Evolutionary conservation across 2,888 invertebrate species (phyloP).

Genomic region (Metellina segmentata): DNA sequence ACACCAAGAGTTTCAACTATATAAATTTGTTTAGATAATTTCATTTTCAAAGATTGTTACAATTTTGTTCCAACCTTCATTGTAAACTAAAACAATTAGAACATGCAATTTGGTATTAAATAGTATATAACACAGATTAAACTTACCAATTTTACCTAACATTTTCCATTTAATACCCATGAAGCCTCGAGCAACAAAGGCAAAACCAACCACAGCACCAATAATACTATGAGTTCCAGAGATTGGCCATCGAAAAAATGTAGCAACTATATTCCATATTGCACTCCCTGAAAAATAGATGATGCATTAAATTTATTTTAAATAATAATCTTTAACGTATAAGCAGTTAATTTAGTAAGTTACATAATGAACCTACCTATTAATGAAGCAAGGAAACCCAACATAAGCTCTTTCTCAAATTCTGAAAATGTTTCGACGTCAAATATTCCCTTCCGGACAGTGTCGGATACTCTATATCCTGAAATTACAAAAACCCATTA

Average conservation of each 20-base stretch:
- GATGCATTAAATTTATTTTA: not conserved
- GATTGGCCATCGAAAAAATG: constrained; percentile 96
- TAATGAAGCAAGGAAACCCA: constrained; percentile 94
- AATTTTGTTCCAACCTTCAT: no score
- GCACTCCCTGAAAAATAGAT: constrained; percentile 86
- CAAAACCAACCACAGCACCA: constrained; percentile 98
- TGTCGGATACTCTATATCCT: constrained; percentile 96
- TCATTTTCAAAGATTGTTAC: no score
- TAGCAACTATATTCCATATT: constrained; percentile 95
- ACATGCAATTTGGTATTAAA: not conserved
- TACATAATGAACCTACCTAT: constrained; percentile 79
- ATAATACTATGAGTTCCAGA: constrained; percentile 99
- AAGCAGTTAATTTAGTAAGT: not conserved
- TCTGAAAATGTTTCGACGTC: constrained; percentile 92
- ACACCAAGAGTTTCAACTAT: no score
- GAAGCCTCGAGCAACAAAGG: constrained; percentile 93
- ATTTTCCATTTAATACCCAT: constrained; percentile 92
- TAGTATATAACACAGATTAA: not conserved
- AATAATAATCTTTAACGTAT: not conserved
- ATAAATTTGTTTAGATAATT: no score
- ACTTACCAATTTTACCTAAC: constrained; percentile 86
- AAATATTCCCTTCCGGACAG: constrained; percentile 98
- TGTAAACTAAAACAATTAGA: no score
- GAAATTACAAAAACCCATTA: constrained; percentile 38
- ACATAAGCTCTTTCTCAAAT: constrained; percentile 90